Evolutionary conservation across 92 coral and sea anemone genomes (phyloP).

Genomic region (Epizoanthus stellaris): DNA sequence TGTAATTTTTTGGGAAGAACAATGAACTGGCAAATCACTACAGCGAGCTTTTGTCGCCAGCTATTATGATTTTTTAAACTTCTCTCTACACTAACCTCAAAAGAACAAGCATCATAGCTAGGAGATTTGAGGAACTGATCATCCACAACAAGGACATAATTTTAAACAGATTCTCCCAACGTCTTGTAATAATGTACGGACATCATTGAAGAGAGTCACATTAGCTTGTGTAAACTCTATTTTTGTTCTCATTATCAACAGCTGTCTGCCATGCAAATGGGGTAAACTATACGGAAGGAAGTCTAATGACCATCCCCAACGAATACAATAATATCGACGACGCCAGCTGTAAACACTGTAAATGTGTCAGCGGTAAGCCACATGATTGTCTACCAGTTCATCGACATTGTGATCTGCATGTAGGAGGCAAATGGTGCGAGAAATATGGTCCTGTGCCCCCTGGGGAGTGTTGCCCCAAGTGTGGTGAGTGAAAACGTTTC

Average conservation of each 20-base stretch:
- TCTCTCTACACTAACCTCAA: too few relatives aligned
- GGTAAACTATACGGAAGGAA: slow-evolving; percentile 1
- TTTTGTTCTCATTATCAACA: background rate
- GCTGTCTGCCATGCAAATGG: slow-evolving; percentile 28
- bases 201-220: too few relatives aligned
- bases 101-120: too few relatives aligned
- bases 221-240: background rate
- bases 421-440: slow-evolving; percentile 2
- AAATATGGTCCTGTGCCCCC: slow-evolving; percentile 8
- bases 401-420: background rate
- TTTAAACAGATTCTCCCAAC: too few relatives aligned
- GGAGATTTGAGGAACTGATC: too few relatives aligned
- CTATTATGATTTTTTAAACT: too few relatives aligned
- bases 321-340: background rate
- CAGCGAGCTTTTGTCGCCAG: too few relatives aligned
- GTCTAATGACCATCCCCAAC: background rate
- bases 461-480: slow-evolving; percentile 25
- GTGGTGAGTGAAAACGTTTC: background rate
- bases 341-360: slow-evolving; percentile 12
- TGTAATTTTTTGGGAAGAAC: too few relatives aligned
- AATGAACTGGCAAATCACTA: too few relatives aligned
- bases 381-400: background rate
- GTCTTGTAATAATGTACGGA: too few relatives aligned
- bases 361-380: slow-evolving; percentile 12
- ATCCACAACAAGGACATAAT: too few relatives aligned